Evolutionary conservation across 2,888 invertebrate species (phyloP).

Genomic region (Drepanosiphum platanoidis): DNA sequence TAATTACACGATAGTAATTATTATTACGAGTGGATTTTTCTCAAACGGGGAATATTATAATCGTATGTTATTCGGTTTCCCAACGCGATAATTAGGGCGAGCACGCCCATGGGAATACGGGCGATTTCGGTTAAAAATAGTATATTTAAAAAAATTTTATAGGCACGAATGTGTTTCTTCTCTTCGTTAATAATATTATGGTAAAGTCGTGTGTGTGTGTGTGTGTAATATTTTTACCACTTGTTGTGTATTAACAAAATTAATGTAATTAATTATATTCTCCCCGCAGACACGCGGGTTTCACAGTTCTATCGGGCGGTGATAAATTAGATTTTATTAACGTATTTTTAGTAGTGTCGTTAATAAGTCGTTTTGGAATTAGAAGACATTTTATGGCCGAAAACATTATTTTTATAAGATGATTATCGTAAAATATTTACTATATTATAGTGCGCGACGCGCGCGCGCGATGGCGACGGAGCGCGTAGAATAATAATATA

Average conservation of each 20-base stretch:
- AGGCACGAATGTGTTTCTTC: too few species aligned
- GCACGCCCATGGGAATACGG: too few species aligned
- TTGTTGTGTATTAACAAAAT: slow-evolving; percentile 39
- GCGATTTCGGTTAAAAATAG: too few species aligned
- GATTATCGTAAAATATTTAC: slow-evolving; percentile 50
- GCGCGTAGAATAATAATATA: too few species aligned
- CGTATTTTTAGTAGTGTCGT: slow-evolving; percentile 58
- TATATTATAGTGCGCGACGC: background rate
- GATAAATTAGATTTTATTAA: slow-evolving; percentile 56
- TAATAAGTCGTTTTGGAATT: slow-evolving; percentile 52
- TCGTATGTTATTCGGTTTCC: too few species aligned
- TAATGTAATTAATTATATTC: slow-evolving; percentile 48
- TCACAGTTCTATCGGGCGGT: slow-evolving; percentile 18
- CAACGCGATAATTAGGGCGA: too few species aligned
- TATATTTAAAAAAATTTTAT: too few species aligned
- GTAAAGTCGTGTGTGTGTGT: background rate
- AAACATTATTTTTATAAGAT: slow-evolving; percentile 49
- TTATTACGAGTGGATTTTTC: too few species aligned
- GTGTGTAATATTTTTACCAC: slow-evolving; percentile 13
- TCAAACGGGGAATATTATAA: too few species aligned
- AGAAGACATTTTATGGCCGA: slow-evolving; percentile 42
- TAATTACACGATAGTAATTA: too few species aligned
- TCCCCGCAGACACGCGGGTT: slow-evolving; percentile 22
- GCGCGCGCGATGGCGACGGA: too few species aligned
- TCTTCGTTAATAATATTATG: too few species aligned